phyloP scores from a whole-genome alignment of 2,113 vertebrate species.

The Glaucidium brasilianum region DNA sequence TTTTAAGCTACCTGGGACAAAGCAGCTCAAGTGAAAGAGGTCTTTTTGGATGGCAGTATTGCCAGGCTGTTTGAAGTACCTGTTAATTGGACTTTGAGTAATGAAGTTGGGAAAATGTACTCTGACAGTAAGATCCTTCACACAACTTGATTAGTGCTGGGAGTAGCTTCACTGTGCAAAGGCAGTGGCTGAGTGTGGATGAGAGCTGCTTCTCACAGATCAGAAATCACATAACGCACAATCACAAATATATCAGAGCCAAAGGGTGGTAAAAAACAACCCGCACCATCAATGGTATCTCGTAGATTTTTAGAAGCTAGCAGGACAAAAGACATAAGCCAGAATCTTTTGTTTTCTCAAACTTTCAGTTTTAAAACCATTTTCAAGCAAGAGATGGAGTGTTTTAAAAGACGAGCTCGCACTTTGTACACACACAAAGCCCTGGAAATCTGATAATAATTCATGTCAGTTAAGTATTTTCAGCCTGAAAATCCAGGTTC shows the following conservation, averaged over 20 bases:
- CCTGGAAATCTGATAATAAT: background rate
- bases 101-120: accelerated
- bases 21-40: background rate
- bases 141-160: accelerated
- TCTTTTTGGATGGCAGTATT: accelerated
- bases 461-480: background rate
- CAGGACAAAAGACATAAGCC: too few species aligned
- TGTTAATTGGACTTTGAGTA: background rate
- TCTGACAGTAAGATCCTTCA: accelerated
- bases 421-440: background rate
- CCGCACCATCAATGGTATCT: background rate
- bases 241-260: background rate
- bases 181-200: background rate
- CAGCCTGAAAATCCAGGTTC: background rate
- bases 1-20: background rate
- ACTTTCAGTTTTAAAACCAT: background rate
- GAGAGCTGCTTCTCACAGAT: background rate
- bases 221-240: background rate
- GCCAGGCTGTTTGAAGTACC: background rate
- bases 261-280: background rate
- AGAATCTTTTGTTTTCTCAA: background rate
- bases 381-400: background rate
- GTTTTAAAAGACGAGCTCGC: background rate
- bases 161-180: background rate
- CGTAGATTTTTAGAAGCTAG: accelerated